phyloP scores from a whole-genome alignment of 2,797 vertebrate genomes.

The Poeciliopsis paucimaculata region DNA sequence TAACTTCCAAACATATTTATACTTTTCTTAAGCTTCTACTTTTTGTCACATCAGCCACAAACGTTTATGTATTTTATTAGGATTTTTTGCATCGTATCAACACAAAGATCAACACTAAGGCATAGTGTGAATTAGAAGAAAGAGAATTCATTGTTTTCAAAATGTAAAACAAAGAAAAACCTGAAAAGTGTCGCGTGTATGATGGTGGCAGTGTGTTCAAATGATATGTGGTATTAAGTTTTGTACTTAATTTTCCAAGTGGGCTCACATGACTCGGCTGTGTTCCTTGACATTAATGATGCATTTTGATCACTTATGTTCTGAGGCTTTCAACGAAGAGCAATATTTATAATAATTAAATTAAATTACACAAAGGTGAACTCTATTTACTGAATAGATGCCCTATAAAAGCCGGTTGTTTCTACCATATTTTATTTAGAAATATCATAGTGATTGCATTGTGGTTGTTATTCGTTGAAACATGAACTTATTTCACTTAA shows the following conservation, averaged over 20 bases:
- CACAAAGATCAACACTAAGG: background rate
- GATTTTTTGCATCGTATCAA: background rate
- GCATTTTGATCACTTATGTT: background rate
- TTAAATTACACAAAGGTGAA: background rate
- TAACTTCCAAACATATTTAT: background rate
- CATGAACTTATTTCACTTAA: background rate
- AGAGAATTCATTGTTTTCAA: background rate
- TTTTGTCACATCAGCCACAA: background rate
- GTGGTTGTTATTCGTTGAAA: background rate
- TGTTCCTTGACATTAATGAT: background rate
- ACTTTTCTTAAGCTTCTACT: background rate
- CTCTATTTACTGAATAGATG: background rate
- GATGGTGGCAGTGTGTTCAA: background rate
- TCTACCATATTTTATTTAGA: background rate
- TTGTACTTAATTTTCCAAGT: background rate
- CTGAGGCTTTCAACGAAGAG: background rate
- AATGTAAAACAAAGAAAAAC: background rate
- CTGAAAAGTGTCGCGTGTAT: background rate
- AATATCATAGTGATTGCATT: background rate
- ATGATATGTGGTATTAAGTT: background rate
- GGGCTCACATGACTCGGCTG: background rate
- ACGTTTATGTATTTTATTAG: background rate
- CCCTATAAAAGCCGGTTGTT: background rate
- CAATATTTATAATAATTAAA: background rate
- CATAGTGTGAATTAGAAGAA: background rate